A percentile compares a stretch with the other conserved stretches of the same genome.
Conservation (phyloP, 35 echinoderm and acorn worm genomes). For the Strongylocentrotus purpuratus region DNA sequence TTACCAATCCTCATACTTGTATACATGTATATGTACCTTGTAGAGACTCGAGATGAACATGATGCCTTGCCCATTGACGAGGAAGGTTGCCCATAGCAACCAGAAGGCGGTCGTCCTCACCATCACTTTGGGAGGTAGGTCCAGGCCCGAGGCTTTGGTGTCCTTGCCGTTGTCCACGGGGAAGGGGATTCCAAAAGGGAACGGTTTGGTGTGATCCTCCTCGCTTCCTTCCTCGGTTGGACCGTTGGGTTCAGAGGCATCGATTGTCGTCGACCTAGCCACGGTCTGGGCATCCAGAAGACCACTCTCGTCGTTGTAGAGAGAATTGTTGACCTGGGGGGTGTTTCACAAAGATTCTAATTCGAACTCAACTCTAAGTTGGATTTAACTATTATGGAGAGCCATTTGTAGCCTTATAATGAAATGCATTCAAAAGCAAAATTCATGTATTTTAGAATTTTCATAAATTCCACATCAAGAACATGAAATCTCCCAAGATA, state of each 20-base stretch:
- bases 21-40: constrained; percentile 47
- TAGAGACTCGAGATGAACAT: constrained; percentile 73
- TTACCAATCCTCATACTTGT: too few relatives aligned
- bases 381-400: too few relatives aligned
- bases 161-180: constrained; percentile 37
- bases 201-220: background rate
- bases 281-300: background rate
- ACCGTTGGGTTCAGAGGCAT: background rate
- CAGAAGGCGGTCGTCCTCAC: constrained; percentile 70
- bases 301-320: background rate
- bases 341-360: too few relatives aligned
- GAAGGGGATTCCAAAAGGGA: background rate
- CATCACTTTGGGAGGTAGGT: constrained; percentile 65
- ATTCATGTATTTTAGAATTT: too few relatives aligned
- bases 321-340: background rate
- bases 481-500: too few relatives aligned
- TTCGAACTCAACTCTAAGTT: too few relatives aligned
- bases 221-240: constrained; percentile 10
- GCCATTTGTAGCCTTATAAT: too few relatives aligned
- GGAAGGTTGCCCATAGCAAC: constrained; percentile 76
- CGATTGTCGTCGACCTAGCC: background rate
- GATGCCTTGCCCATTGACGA: constrained; percentile 68
- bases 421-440: too few relatives aligned
- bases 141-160: constrained; percentile 67
- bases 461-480: too few relatives aligned